Base-by-base conservation (phyloP, 2,113 vertebrate species). In the Pagrus major region DNA sequence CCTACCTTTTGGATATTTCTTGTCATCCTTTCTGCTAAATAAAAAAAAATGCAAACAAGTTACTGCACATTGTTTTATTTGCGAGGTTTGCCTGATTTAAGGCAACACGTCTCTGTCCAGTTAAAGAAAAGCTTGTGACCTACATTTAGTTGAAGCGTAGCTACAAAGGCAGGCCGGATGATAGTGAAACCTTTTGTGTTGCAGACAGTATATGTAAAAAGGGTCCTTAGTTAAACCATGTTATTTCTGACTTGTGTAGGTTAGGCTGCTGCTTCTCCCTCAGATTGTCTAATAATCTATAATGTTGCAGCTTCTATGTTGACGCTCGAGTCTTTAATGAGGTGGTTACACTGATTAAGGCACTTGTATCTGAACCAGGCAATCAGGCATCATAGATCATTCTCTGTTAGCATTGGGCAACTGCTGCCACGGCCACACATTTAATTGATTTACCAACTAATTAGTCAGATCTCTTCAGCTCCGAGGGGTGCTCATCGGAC, bases 1-100 rank as follows among this genome's bases (percentile, higher is more conserved):
- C 58, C 52, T 18, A 74, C 39, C 51, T 55, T 78, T 83, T 86
- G 80, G 33, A 44, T 76, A 15, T 27, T 42, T n/a, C 33, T 25
- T 71, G 20, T 83, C 18, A 18, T 76, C 6, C 0, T 46, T 66
- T 44, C 58, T 14, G 10, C 33, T 1, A 49, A 25, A 33, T 14
- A 14, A 21, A 44, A 21, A 44, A 47, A 27, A n/a, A 3, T 21
- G 21, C 27, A 35, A 20, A 29, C 12, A 0, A 21, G 0, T 27
- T 27, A 16, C 2, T 18, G 1, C 6, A n/a, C 9, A 39, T n/a
- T 37, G 7, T 59, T 6, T n/a, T 52, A 20, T 70, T 55, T 29
- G 35, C 10, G 5, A 46, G 4, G 20, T 47, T 18, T 10, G 6
- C 39, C 6, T 41, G 9, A n/a, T 58, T 47, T 9, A 56, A 56